These are phyloP conservation scores for Vombatus ursinus DNA, from an alignment of 2,113 vertebrate genomes.

Conservation along the genomic window DNA sequence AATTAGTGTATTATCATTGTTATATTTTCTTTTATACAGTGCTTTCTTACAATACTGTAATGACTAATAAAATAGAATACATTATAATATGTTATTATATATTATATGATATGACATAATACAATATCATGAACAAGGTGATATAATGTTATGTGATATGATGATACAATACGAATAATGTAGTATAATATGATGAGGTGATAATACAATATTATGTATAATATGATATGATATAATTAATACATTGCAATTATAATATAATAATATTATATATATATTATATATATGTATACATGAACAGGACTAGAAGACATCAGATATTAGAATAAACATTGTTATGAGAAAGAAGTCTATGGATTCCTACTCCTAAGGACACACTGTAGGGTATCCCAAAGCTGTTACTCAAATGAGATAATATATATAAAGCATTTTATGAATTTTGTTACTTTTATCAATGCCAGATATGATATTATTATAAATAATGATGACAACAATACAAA, in stretches of 20 bases:
- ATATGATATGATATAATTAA: too few species aligned
- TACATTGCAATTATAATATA: too few species aligned
- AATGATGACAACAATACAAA: too few species aligned
- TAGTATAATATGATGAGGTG: too few species aligned
- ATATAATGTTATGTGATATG: not conserved
- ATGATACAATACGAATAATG: not conserved
- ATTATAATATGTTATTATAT: not conserved
- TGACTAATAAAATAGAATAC: not conserved
- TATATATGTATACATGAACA: too few species aligned
- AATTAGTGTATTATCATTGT: not conserved
- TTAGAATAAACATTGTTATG: not conserved
- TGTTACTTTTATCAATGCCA: too few species aligned
- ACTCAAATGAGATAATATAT: not conserved
- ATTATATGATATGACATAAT: fast-evolving
- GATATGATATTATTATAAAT: too few species aligned
- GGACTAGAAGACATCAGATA: not conserved
- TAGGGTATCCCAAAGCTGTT: not conserved
- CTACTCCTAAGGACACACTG: not conserved
- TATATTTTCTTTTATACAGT: not conserved
- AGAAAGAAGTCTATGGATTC: not conserved
- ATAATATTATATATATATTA: too few species aligned
- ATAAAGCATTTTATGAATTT: not conserved
- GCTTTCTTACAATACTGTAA: not conserved
- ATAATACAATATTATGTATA: too few species aligned
- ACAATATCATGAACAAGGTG: not conserved